Evolutionary conservation across 2,797 vertebrate species (phyloP).

Genomic region (Xiphorhynchus erythropygius): DNA sequence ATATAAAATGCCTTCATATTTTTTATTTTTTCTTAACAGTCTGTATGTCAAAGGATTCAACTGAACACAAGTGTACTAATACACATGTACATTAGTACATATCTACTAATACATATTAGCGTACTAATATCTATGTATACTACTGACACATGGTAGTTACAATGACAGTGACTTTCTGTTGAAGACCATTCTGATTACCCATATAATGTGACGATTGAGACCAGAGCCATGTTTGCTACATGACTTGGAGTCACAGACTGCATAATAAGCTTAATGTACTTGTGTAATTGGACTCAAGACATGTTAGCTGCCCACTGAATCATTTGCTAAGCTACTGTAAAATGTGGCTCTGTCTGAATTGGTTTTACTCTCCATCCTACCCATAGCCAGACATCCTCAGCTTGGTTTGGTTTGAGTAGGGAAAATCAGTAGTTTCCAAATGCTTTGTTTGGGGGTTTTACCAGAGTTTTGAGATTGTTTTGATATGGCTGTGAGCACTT

Average conservation of each 20-base stretch:
- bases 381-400: background rate
- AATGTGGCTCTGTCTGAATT: background rate
- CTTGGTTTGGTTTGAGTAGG: background rate
- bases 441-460: background rate
- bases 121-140: too few relatives aligned
- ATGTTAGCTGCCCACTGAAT: background rate
- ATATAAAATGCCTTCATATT: background rate
- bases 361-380: background rate
- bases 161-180: background rate
- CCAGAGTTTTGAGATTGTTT: background rate
- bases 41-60: background rate
- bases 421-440: background rate
- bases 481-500: background rate
- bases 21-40: background rate
- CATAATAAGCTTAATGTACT: background rate
- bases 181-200: background rate
- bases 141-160: background rate
- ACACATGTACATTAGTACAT: too few relatives aligned
- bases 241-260: background rate
- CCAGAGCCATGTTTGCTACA: background rate
- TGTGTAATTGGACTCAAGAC: background rate
- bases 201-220: background rate
- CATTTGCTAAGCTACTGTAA: background rate
- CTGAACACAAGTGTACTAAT: background rate
- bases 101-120: too few relatives aligned